Evolutionary conservation across 2,888 invertebrate species (phyloP), one percentile per base, ranked within the genome.

Genomic region (Troides oblongomaculatus): DNA sequence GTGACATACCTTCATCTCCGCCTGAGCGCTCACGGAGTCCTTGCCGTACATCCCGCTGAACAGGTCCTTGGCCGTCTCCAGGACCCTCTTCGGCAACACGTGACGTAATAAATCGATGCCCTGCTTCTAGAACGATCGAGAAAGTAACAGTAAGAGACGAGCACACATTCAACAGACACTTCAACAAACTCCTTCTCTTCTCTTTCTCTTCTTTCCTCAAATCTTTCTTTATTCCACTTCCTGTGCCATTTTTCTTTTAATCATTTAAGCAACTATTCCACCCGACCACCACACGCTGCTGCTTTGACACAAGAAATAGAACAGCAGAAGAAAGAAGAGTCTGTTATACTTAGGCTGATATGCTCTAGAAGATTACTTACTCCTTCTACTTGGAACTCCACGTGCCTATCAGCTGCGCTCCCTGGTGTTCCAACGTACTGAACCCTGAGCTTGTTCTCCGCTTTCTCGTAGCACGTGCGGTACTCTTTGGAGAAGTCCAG

Each of bases 371-470:
- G 7, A 0, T 0, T 39, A 73, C 75, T 78, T n/a, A 89, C 89
- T 0, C 89, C 89, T 67, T 77, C 76, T 12, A 87, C 76, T 39
- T 80, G 79, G 0, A 86, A 76, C 14, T 84, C 81, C 6, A 84
- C 84, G 18, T 78, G 72, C 70, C 85, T 81, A 60, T 83, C 77
- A 18, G 78, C 56, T 1, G 71, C 63, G 6, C 78, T 76, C 56
- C 79, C 77, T 0, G 86, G 85, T 0, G 76, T 72, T 0, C 88
- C 88, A 2, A 77, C 79, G n/a, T 88, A 89, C 2, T 80, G 76
- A 25, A 89, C 70, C 2, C 77, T 73, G 10, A 89, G 71, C 53
- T 79, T 78, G 12, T 84, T 85, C 0, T 81, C 79, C 0, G 81
- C 76, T 0, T 76, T 78, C 0, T 77, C 74, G 6, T 78, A 76